phyloP scores from a whole-genome alignment of 2,113 vertebrate species.

The Apaloderma vittatum region DNA sequence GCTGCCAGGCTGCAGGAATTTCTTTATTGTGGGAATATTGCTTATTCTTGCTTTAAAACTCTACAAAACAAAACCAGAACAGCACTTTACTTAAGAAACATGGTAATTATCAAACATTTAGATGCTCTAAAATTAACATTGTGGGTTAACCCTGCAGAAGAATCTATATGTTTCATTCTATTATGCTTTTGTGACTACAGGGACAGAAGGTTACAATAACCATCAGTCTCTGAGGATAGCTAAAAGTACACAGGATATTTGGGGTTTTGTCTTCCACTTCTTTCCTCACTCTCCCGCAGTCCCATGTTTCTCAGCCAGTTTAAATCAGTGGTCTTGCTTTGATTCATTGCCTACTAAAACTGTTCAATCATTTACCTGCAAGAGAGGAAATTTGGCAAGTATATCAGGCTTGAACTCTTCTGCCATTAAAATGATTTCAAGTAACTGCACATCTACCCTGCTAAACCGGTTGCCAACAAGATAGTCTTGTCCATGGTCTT shows the following conservation, averaged over 20 bases:
- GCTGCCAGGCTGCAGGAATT: slow-evolving; percentile 88
- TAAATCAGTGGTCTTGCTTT: background rate
- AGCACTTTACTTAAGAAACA: background rate
- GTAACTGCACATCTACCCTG: slow-evolving; percentile 83
- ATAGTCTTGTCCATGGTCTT: slow-evolving; percentile 62
- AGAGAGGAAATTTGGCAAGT: slow-evolving; percentile 77
- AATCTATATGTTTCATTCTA: background rate
- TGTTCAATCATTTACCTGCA: slow-evolving; percentile 78
- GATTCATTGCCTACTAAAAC: background rate
- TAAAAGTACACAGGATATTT: background rate
- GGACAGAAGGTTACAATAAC: background rate
- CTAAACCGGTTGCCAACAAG: slow-evolving; percentile 85
- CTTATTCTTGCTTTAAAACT: slow-evolving; percentile 85
- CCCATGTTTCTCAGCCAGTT: background rate
- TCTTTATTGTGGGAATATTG: slow-evolving; percentile 76
- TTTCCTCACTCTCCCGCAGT: background rate
- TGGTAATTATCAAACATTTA: background rate
- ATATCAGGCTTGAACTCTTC: slow-evolving; percentile 81
- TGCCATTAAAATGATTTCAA: slow-evolving; percentile 83
- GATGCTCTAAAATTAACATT: background rate
- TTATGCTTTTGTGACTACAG: background rate
- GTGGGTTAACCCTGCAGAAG: background rate
- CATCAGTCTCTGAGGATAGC: background rate
- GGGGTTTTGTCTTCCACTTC: background rate
- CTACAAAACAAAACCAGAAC: slow-evolving; percentile 68